Percentiles rank a stretch among this genome's conserved stretches.
Conservation (phyloP, 1,140 invertebrate genomes). For the Dryas iulia region DNA sequence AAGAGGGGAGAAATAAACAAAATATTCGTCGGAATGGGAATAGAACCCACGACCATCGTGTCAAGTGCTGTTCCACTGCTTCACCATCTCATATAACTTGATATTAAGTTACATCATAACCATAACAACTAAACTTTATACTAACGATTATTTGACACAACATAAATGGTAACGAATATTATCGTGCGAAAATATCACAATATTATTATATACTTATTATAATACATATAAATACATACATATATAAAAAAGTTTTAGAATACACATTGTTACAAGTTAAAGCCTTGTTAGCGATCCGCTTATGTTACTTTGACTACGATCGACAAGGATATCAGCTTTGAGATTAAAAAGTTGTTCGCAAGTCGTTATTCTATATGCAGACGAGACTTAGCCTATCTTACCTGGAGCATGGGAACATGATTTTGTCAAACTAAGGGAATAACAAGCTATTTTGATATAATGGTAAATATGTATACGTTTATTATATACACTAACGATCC, state of each 20-base stretch:
- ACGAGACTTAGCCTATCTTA: background rate
- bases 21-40: no score
- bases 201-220: background rate
- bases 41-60: no score
- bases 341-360: slow-evolving; percentile 1
- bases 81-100: no score
- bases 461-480: background rate
- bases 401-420: background rate
- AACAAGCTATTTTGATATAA: background rate
- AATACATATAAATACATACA: no score
- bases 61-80: no score
- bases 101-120: no score
- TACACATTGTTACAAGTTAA: slow-evolving; percentile 4
- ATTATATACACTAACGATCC: no score
- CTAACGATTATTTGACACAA: background rate
- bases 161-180: background rate
- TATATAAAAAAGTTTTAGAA: background rate
- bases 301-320: background rate
- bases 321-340: background rate
- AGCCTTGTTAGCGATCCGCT: background rate
- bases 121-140: background rate
- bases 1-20: no score
- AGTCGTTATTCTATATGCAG: background rate
- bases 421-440: background rate
- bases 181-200: background rate